Evolutionary conservation across 2,113 vertebrate species (phyloP).

Genomic region (Cricetomys ansorgei): DNA sequence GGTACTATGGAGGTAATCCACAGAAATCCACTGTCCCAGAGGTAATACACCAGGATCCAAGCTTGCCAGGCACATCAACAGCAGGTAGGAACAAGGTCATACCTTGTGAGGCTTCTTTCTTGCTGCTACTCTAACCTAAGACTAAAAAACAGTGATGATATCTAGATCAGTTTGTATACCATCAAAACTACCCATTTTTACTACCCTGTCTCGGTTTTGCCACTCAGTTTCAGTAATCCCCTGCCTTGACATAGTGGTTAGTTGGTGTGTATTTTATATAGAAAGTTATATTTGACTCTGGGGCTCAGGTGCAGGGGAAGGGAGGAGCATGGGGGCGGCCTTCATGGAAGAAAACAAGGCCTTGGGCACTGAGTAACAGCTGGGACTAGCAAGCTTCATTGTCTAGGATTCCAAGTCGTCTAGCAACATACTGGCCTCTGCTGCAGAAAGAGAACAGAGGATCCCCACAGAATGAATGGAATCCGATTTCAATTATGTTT

Average conservation of each 20-base stretch:
- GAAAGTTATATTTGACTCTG: slow-evolving; percentile 54
- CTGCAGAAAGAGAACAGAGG: slow-evolving; percentile 57
- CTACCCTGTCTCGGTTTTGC: not conserved
- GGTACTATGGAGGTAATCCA: not conserved
- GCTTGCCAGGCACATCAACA: not conserved
- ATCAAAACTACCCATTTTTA: not conserved
- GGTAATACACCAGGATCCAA: not conserved
- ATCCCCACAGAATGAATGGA: slow-evolving; percentile 70
- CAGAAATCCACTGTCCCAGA: not conserved
- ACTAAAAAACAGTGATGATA: not conserved
- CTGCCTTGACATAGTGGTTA: not conserved
- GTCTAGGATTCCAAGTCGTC: slow-evolving; percentile 66
- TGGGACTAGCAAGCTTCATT: slow-evolving; percentile 67
- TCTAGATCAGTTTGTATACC: not conserved
- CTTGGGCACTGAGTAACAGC: slow-evolving; percentile 68
- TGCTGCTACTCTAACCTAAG: not conserved
- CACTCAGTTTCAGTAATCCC: slow-evolving; percentile 25
- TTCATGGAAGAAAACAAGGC: slow-evolving; percentile 71
- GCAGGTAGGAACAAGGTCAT: not conserved
- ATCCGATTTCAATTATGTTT: slow-evolving; percentile 76
- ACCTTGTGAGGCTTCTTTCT: not conserved
- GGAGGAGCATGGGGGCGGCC: not conserved
- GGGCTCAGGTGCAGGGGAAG: slow-evolving; percentile 72
- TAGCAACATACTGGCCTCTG: slow-evolving; percentile 62
- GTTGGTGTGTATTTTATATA: not conserved